A percentile compares a stretch with the other conserved stretches of the same genome.
phyloP scores from a whole-genome alignment of 2,113 vertebrate species.

The Apeltes quadracus region DNA sequence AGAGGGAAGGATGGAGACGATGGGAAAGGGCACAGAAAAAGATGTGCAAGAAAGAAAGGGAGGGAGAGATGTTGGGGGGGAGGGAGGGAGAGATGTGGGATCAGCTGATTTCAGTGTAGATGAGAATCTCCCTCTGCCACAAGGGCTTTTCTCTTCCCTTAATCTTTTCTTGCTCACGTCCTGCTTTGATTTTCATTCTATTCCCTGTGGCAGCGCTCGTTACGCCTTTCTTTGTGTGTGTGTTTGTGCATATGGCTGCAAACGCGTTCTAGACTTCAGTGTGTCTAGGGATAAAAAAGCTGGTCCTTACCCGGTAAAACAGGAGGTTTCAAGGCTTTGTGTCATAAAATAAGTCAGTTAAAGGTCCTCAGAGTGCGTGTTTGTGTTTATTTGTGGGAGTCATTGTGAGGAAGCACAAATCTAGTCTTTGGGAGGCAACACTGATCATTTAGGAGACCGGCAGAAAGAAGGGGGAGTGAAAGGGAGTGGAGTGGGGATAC shows the following conservation, averaged over 20 bases:
- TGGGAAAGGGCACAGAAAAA: conserved; percentile 7
- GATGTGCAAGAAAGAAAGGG: conserved; percentile 5
- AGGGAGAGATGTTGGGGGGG: conserved; percentile 1
- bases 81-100: conserved; percentile 32
- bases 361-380: neutral
- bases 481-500: conserved; percentile 2
- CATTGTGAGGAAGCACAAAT: conserved; percentile 5
- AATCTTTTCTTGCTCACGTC: conserved; percentile 29
- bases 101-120: conserved; percentile 74
- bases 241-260: conserved; percentile 18
- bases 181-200: conserved; percentile 54
- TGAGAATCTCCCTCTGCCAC: conserved; percentile 76
- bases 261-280: neutral
- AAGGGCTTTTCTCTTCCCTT: conserved; percentile 74
- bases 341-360: neutral
- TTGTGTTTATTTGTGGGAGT: conserved; percentile 1
- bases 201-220: conserved; percentile 62
- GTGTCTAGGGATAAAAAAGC: neutral
- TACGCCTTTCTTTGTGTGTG: conserved; percentile 30
- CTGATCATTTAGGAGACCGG: conserved; percentile 5
- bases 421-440: conserved; percentile 5
- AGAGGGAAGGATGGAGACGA: conserved; percentile 19
- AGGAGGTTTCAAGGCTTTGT: neutral
- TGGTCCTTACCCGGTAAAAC: conserved; percentile 3
- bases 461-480: neutral